Conservation (phyloP, 1,140 invertebrate genomes). For the Calliopsis andreniformis region DNA sequence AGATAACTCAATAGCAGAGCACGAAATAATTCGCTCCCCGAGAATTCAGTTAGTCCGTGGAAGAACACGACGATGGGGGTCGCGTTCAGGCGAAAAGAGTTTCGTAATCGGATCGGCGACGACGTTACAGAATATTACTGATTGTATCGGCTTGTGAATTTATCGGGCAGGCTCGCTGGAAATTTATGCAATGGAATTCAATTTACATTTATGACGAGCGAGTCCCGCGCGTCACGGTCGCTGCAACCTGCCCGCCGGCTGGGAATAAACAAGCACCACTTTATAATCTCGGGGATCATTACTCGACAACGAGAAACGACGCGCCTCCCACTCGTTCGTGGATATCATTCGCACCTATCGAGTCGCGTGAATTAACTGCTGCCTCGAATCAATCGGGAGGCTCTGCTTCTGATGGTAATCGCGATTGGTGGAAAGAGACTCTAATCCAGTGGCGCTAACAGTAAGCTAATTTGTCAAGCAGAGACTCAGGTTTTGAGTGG, state of each 20-base stretch:
- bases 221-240: conserved; percentile 4
- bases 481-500: no score
- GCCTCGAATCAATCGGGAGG: no score
- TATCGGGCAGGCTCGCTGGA: conserved; percentile 27
- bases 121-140: conserved; percentile 48
- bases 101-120: conserved; percentile 35
- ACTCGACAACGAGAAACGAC: conserved; percentile 19
- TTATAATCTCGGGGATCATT: conserved; percentile 30
- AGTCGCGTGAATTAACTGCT: not conserved
- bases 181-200: conserved; percentile 49
- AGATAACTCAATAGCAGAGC: no score
- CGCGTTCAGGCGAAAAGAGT: not conserved
- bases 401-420: no score
- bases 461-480: no score
- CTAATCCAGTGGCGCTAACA: no score
- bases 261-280: conserved; percentile 30
- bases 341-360: conserved; percentile 15
- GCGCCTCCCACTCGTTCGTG: not conserved
- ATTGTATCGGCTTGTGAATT: conserved; percentile 44
- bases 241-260: conserved; percentile 11
- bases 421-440: no score
- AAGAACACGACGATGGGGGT: not conserved
- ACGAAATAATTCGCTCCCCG: no score
- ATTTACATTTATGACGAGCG: conserved; percentile 44
- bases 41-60: no score